phyloP scores from a whole-genome alignment of 2,113 vertebrate species.

The Nerophis lumbriciformis region DNA sequence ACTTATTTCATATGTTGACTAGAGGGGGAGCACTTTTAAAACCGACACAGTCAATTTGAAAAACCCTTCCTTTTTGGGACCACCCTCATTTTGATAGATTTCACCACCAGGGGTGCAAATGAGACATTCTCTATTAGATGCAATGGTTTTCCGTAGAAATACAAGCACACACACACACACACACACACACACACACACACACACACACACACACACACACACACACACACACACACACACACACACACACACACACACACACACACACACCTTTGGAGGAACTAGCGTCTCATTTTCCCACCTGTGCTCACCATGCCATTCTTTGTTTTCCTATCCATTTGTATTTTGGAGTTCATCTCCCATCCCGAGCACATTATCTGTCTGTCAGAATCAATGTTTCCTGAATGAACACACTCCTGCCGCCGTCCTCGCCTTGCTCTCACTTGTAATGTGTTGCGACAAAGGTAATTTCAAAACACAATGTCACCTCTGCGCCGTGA shows the following conservation, averaged over 20 bases:
- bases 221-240: too few relatives aligned
- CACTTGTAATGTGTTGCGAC: conserved; percentile 34
- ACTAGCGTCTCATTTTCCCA: conserved; percentile 74
- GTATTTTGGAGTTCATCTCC: conserved; percentile 46
- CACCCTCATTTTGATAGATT: too few relatives aligned
- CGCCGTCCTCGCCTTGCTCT: conserved; percentile 42
- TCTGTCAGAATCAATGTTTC: conserved; percentile 57
- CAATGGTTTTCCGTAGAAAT: too few relatives aligned
- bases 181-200: too few relatives aligned
- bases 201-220: too few relatives aligned
- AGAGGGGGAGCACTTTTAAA: too few relatives aligned
- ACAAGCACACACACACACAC: too few relatives aligned
- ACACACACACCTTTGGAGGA: conserved; percentile 66
- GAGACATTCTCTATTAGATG: too few relatives aligned
- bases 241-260: background rate
- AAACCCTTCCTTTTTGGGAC: too few relatives aligned
- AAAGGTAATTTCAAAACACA: conserved; percentile 34
- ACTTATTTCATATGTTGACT: too few relatives aligned
- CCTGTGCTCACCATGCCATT: conserved; percentile 58
- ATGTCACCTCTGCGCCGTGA: conserved; percentile 25
- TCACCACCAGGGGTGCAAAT: too few relatives aligned
- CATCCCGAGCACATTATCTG: conserved; percentile 50
- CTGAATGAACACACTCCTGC: conserved; percentile 30
- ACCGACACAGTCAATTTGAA: too few relatives aligned
- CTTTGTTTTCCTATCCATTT: conserved; percentile 51